Evolutionary conservation across 2,888 invertebrate genomes (phyloP).

Genomic region (Tetrapedia diversipes): DNA sequence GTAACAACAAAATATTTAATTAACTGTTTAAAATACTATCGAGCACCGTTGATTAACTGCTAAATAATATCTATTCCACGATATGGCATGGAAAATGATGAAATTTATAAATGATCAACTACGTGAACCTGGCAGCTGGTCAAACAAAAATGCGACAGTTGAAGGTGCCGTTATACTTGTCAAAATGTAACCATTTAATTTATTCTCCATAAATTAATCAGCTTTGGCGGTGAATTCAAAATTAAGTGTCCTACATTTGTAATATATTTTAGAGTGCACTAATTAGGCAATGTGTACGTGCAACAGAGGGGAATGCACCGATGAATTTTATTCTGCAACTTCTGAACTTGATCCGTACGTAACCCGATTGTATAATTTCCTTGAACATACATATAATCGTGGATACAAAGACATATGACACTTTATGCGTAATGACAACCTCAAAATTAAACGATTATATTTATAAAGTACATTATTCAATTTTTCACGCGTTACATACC

Average conservation of each 20-base stretch:
- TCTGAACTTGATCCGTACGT: constrained; percentile 43
- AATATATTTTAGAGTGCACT: background rate
- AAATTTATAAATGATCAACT: background rate
- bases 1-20: no score
- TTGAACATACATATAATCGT: background rate
- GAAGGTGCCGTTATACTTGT: constrained; percentile 2
- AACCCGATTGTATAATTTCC: constrained; percentile 33
- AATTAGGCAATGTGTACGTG: constrained; percentile 59
- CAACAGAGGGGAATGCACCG: background rate
- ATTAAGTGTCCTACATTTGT: constrained; percentile 31
- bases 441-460: background rate
- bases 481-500: background rate
- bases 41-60: no score
- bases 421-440: background rate
- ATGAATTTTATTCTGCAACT: constrained; percentile 25
- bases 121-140: constrained; percentile 18
- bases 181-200: constrained; percentile 27
- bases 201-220: background rate
- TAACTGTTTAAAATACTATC: no score
- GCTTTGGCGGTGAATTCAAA: constrained; percentile 28
- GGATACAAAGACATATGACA: background rate
- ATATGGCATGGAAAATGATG: no score
- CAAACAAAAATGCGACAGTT: constrained; percentile 18
- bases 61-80: no score
- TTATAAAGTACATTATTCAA: background rate